Percentiles rank a stretch among this genome's conserved stretches.
phyloP scores from a whole-genome alignment of 2,113 vertebrate genomes.

The Rynchops niger region DNA sequence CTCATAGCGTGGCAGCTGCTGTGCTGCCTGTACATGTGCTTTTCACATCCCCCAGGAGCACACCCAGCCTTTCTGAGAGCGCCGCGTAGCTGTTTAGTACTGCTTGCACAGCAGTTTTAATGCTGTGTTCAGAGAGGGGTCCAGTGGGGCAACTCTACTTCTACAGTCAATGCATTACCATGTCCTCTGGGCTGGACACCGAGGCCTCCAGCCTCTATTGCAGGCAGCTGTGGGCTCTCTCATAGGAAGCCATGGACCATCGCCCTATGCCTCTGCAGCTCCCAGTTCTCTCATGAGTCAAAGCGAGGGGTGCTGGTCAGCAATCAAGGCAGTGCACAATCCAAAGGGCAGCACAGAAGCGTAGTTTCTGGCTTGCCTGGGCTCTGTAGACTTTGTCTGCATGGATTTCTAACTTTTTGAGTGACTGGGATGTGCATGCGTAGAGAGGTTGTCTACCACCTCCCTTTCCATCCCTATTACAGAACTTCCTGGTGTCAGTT shows the following conservation, averaged over 20 bases:
- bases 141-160: not conserved
- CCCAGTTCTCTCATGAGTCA: not conserved
- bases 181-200: not conserved
- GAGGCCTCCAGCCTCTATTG: not conserved
- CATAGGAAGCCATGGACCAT: not conserved
- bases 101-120: not conserved
- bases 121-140: not conserved
- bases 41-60: not conserved
- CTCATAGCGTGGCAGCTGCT: not conserved
- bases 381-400: not conserved
- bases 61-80: not conserved
- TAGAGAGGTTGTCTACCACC: not conserved
- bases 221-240: not conserved
- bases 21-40: not conserved
- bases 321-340: not conserved
- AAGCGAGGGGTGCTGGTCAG: not conserved
- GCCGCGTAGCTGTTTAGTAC: accelerated
- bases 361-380: not conserved
- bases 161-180: not conserved
- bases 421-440: not conserved
- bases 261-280: not conserved
- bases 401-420: not conserved
- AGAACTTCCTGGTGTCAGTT: not conserved
- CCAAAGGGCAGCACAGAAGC: not conserved
- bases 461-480: not conserved